A percentile compares a stretch with the other conserved stretches of the same genome.
Conservation (phyloP, 1,140 invertebrate species). For the Steinernema khuongi region DNA sequence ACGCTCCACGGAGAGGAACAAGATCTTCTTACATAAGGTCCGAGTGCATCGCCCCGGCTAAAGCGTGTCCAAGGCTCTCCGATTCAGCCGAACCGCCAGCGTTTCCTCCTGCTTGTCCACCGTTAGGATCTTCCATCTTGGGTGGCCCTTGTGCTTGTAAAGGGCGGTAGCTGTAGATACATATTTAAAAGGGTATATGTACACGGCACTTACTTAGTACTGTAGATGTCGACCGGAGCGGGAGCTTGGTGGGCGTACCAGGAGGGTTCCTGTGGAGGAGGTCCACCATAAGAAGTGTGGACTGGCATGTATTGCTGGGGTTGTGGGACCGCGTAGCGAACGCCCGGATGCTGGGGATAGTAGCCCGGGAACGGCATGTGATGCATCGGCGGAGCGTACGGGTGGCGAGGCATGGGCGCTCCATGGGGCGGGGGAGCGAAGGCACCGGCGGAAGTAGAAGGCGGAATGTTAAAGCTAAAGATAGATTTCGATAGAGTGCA, state of each 20-base stretch:
- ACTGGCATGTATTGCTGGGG: neutral
- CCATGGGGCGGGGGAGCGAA: neutral
- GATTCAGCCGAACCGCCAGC: neutral
- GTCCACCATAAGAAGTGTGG: no score
- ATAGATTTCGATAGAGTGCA: neutral
- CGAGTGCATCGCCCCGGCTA: constrained; percentile 7
- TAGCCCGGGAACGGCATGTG: neutral
- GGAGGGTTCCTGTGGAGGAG: neutral
- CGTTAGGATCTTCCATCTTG: neutral
- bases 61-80: neutral
- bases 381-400: neutral
- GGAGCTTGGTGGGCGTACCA: neutral
- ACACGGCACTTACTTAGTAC: neutral
- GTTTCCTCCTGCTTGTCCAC: neutral
- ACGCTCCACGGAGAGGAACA: neutral
- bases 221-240: neutral
- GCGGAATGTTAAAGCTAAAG: constrained; percentile 13
- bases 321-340: neutral
- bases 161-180: neutral
- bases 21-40: constrained; percentile 6
- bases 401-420: neutral
- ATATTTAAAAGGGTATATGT: neutral
- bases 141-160: neutral
- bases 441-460: neutral
- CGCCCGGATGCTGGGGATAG: constrained; percentile 3